Evolutionary conservation across 2,113 vertebrate genomes (phyloP), one percentile per base, ranked within the genome.

Genomic region (Phocoena sinus): DNA sequence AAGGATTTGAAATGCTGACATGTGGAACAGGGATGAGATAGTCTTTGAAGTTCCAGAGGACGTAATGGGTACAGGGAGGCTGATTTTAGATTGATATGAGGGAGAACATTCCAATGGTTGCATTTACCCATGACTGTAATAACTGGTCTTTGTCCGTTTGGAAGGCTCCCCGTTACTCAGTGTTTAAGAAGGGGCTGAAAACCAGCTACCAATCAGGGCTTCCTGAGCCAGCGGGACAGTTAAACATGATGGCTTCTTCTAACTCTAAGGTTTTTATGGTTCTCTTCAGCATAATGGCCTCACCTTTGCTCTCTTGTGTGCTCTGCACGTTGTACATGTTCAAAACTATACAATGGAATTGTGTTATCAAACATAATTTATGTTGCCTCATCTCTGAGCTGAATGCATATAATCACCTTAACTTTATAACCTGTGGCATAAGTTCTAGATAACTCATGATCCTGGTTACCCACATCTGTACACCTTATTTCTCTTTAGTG

Each of bases 31-130:
- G 13, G 21, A 65, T 79, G 86, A 87, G 31, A 77, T 47, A 71
- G 31, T 95, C 74, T 96, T 86, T 91, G 62, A 96, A 62, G 56
- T 95, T 92, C 89, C 74, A 74, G 31, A 80, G 50, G 56, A 56
- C 50, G 17, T 67, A 92, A 26, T 89, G 86, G 25, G 11, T 63
- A 56, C n/a, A 67, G 4, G 33, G 18, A 94, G 14, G 8, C 47
- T 90, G 60, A 25, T 85, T 94, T 93, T 91, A 41, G 41, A 47
- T 68, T 44, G 58, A 76, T 89, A 74, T 31, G 13, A 65, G n/a
- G 23, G 60, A 50, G 85, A 86, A 23, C 15, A 53, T 70, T 91
- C 36, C 25, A 95, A 2, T 89, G 70, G 56, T 36, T 88, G n/a
- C n/a, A 20, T 31, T 77, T 96, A 60, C 25, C 53, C 21, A 26